Evolutionary conservation across 2,797 vertebrate species (phyloP).

Genomic region (Falco concolor): DNA sequence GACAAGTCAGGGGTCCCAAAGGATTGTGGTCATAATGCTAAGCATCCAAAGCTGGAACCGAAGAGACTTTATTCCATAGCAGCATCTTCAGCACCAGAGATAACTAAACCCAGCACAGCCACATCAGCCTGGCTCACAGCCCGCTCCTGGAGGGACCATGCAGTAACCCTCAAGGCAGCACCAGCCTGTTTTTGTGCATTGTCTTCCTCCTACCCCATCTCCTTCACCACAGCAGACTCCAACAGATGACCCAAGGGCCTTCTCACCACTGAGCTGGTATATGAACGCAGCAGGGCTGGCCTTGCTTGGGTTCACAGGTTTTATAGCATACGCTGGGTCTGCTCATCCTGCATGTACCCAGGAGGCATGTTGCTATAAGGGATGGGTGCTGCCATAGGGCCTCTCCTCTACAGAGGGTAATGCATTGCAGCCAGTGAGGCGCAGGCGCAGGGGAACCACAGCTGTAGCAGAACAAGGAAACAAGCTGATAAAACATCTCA

Average conservation of each 20-base stretch:
- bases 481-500: not conserved
- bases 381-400: fast-evolving
- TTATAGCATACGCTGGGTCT: fast-evolving
- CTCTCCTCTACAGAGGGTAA: not conserved
- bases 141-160: fast-evolving
- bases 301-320: not conserved
- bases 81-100: not conserved
- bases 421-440: not conserved
- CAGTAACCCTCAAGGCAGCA: not conserved
- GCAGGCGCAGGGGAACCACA: not conserved
- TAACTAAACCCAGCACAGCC: not conserved
- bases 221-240: not conserved
- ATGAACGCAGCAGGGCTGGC: not conserved
- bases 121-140: not conserved
- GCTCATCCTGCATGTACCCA: fast-evolving
- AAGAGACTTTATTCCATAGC: not conserved
- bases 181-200: not conserved
- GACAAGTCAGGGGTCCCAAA: not conserved
- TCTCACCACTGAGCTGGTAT: not conserved
- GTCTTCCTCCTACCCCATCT: not conserved
- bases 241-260: not conserved
- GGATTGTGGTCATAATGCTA: not conserved
- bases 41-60: not conserved
- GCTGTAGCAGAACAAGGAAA: not conserved
- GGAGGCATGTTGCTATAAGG: fast-evolving